These are phyloP conservation scores for Melieria picta DNA, from an alignment of 2,888 invertebrate genomes.

Conservation along the genomic window DNA sequence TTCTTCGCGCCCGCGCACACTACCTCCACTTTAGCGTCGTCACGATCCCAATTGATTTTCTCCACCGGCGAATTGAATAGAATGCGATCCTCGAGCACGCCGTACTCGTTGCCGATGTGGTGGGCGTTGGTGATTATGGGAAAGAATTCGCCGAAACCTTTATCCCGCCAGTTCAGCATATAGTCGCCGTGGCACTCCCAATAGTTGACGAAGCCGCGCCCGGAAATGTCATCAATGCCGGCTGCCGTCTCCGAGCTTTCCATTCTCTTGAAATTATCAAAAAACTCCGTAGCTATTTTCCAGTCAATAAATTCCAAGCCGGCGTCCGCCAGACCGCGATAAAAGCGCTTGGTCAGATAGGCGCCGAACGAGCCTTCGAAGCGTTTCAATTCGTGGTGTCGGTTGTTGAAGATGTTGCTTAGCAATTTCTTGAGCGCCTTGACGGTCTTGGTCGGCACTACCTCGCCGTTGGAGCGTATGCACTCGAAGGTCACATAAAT, in stretches of 20 bases:
- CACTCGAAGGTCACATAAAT: constrained; percentile 43
- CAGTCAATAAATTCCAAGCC: constrained; percentile 55
- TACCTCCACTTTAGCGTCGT: constrained; percentile 43
- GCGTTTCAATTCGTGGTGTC: constrained; percentile 47
- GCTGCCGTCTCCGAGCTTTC: constrained; percentile 52
- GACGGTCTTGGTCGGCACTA: constrained; percentile 52
- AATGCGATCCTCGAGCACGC: constrained; percentile 53
- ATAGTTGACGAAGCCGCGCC: constrained; percentile 72
- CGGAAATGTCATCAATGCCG: constrained; percentile 68
- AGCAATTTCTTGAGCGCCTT: constrained; percentile 54
- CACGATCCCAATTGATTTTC: constrained; percentile 47
- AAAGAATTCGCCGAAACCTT: constrained; percentile 64
- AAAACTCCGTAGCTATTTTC: constrained; percentile 65
- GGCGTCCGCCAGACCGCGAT: constrained; percentile 34
- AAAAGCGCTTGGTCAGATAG: constrained; percentile 48
- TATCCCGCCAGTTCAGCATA: constrained; percentile 76
- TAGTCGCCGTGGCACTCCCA: constrained; percentile 75
- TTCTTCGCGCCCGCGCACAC: constrained; percentile 56
- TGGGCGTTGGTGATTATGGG: constrained; percentile 41
- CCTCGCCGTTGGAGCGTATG: constrained; percentile 57
- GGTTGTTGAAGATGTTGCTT: constrained; percentile 53
- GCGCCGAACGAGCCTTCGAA: constrained; percentile 48
- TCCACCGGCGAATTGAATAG: constrained; percentile 46
- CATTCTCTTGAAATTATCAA: constrained; percentile 70
- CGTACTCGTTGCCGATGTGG: constrained; percentile 38